These are phyloP conservation scores for Conops quadrifasciatus DNA, from an alignment of 2,888 invertebrate species.

Conservation along the genomic window DNA sequence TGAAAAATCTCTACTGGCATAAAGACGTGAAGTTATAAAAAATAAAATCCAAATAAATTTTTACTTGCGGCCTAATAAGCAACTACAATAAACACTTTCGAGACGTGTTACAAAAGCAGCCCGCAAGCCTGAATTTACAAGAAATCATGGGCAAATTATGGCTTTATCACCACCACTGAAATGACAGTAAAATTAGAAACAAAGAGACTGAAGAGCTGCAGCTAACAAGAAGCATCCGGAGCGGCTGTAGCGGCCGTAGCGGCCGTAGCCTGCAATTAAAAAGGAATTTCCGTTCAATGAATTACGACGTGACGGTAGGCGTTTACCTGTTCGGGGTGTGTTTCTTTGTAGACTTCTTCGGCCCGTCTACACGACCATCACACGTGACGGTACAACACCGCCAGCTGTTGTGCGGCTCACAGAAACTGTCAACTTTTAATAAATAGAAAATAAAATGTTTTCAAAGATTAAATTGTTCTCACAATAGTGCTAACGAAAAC, in stretches of 20 bases:
- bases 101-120: too few relatives aligned
- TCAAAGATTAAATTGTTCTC: slow-evolving; percentile 11
- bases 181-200: slow-evolving; percentile 16
- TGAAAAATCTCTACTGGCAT: too few relatives aligned
- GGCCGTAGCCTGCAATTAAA: slow-evolving; percentile 26
- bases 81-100: too few relatives aligned
- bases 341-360: neutral
- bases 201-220: slow-evolving; percentile 6
- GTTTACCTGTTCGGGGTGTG: slow-evolving; percentile 21
- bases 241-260: slow-evolving; percentile 16
- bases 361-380: neutral
- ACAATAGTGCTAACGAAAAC: slow-evolving; percentile 23
- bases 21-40: too few relatives aligned
- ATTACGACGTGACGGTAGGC: neutral
- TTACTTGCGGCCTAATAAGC: too few relatives aligned
- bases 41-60: too few relatives aligned
- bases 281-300: slow-evolving; percentile 25
- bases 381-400: neutral
- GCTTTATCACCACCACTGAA: neutral
- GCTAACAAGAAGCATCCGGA: slow-evolving; percentile 14
- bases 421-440: neutral
- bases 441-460: slow-evolving; percentile 7
- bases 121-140: neutral
- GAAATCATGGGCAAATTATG: neutral
- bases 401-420: slow-evolving; percentile 5